These are phyloP conservation scores for Tragopan temminckii DNA, from an alignment of 2,797 vertebrate species.

Conservation along the genomic window DNA sequence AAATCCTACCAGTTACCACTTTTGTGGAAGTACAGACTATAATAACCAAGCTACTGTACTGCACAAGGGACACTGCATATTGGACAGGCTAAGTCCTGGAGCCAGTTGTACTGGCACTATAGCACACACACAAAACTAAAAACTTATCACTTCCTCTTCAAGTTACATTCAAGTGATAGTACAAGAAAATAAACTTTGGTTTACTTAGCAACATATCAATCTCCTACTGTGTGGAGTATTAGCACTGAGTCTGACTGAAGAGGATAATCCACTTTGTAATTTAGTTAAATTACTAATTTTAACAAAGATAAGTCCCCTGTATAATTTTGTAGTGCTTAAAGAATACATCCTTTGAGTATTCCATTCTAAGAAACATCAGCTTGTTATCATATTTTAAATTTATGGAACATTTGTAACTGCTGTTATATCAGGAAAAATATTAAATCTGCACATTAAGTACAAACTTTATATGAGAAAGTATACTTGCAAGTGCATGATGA, in stretches of 20 bases:
- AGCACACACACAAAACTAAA: background rate
- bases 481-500: constrained; percentile 60
- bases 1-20: background rate
- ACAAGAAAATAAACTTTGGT: constrained; percentile 70
- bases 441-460: constrained; percentile 75
- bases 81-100: background rate
- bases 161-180: background rate
- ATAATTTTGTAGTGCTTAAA: constrained; percentile 77
- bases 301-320: constrained; percentile 72
- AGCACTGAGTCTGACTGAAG: constrained; percentile 56
- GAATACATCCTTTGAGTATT: constrained; percentile 76
- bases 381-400: constrained; percentile 75
- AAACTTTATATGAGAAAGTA: constrained; percentile 73
- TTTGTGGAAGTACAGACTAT: background rate
- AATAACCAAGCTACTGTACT: fast-evolving
- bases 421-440: constrained; percentile 74
- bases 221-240: constrained; percentile 71
- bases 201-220: constrained; percentile 66
- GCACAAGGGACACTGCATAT: fast-evolving
- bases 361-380: constrained; percentile 63
- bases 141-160: constrained; percentile 28
- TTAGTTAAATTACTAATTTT: constrained; percentile 82
- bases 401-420: constrained; percentile 78
- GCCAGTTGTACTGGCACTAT: background rate
- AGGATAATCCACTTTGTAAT: constrained; percentile 79